phyloP scores from a whole-genome alignment of 2,888 invertebrate genomes.

The Pegoplata infirma region DNA sequence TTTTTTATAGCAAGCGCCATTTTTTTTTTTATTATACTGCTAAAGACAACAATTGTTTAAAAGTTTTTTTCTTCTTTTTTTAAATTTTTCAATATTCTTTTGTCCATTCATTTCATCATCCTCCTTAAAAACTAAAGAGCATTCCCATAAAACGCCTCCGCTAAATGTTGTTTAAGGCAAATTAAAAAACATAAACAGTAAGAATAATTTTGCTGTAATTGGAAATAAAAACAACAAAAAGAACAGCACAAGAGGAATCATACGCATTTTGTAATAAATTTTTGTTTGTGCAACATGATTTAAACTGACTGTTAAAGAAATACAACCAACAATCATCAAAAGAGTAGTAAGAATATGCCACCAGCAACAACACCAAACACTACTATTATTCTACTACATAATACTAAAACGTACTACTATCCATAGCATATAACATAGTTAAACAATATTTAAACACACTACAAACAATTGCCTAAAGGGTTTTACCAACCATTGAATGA shows the following conservation, averaged over 20 bases:
- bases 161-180: neutral
- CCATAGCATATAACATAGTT: too few species aligned
- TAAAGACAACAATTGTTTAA: neutral
- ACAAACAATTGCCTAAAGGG: constrained; percentile 14
- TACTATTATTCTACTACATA: neutral
- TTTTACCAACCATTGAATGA: neutral
- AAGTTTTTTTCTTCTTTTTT: too few species aligned
- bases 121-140: too few species aligned
- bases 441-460: constrained; percentile 32
- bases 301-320: constrained; percentile 13
- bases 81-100: neutral
- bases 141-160: neutral
- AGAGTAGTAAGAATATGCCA: constrained; percentile 1
- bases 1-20: neutral
- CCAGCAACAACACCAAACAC: neutral
- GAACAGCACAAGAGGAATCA: too few species aligned
- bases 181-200: neutral
- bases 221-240: neutral
- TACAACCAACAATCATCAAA: neutral
- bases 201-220: constrained; percentile 24
- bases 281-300: constrained; percentile 1
- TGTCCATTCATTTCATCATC: neutral
- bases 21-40: neutral
- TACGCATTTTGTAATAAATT: constrained; percentile 14
- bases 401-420: too few species aligned